Conservation (phyloP, 2,797 vertebrate genomes). For the Philypnodon macrostomus region DNA sequence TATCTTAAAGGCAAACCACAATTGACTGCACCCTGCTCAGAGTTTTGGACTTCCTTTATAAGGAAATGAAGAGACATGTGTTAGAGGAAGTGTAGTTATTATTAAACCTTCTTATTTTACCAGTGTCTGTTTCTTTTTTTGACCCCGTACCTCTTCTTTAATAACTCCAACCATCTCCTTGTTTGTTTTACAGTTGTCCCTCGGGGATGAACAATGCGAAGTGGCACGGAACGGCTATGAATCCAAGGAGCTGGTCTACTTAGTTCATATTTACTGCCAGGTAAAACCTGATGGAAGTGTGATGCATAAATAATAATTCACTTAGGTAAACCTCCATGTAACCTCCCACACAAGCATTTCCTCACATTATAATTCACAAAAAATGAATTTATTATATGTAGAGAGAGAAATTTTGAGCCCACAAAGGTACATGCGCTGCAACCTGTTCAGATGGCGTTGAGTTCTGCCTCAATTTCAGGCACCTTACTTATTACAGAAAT, state of each 20-base stretch:
- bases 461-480: constrained; percentile 11
- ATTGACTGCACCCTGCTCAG: not conserved
- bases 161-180: constrained; percentile 11
- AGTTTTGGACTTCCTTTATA: not conserved
- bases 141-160: constrained; percentile 1
- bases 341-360: constrained; percentile 1
- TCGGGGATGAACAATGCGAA: constrained; percentile 94
- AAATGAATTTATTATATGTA: constrained; percentile 5
- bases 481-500: constrained; percentile 22
- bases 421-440: not conserved
- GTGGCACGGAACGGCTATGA: constrained; percentile 90
- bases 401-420: constrained; percentile 11
- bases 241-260: constrained; percentile 94
- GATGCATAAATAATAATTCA: not conserved
- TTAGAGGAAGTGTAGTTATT: constrained; percentile 10
- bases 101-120: constrained; percentile 1
- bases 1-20: not conserved
- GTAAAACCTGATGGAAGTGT: constrained; percentile 66
- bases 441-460: constrained; percentile 10
- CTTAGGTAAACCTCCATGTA: constrained; percentile 1
- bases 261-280: constrained; percentile 97
- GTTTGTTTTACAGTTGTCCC: constrained; percentile 74
- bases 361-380: constrained; percentile 1
- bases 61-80: not conserved
- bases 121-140: not conserved